Evolutionary conservation across 2,113 vertebrate genomes (phyloP).

Genomic region (Phalacrocorax carbo): DNA sequence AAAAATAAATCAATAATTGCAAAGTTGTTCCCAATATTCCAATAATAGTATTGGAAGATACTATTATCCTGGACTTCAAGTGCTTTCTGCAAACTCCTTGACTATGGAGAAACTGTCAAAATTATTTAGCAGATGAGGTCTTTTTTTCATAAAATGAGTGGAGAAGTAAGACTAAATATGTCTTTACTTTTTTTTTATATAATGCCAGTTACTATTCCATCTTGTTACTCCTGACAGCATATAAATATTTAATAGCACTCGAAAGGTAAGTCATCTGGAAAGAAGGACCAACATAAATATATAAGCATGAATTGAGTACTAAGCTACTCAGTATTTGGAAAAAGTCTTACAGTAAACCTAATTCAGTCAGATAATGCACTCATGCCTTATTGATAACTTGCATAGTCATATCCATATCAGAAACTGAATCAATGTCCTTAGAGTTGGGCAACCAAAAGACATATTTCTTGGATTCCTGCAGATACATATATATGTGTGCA

Average conservation of each 20-base stretch:
- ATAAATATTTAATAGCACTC: conserved; percentile 14
- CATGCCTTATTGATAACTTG: neutral
- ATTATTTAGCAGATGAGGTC: neutral
- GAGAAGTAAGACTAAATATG: neutral
- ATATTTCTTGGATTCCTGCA: neutral
- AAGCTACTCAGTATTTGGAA: neutral
- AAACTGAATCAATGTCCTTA: neutral
- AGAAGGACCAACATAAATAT: neutral
- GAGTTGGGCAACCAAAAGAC: neutral
- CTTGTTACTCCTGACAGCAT: neutral
- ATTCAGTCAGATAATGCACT: neutral
- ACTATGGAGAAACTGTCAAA: neutral
- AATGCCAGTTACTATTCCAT: neutral
- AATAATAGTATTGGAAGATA: neutral
- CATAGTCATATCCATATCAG: neutral
- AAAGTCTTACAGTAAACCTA: neutral
- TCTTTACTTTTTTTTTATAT: neutral
- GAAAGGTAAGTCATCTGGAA: neutral
- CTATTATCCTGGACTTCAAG: neutral
- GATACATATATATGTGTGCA: neutral
- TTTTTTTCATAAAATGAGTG: neutral
- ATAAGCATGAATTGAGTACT: neutral
- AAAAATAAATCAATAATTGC: neutral
- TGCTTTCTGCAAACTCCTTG: neutral
- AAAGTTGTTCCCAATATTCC: too few relatives aligned